Evolutionary conservation across 2,113 vertebrate species (phyloP).

Genomic region (Odobenus rosmarus): DNA sequence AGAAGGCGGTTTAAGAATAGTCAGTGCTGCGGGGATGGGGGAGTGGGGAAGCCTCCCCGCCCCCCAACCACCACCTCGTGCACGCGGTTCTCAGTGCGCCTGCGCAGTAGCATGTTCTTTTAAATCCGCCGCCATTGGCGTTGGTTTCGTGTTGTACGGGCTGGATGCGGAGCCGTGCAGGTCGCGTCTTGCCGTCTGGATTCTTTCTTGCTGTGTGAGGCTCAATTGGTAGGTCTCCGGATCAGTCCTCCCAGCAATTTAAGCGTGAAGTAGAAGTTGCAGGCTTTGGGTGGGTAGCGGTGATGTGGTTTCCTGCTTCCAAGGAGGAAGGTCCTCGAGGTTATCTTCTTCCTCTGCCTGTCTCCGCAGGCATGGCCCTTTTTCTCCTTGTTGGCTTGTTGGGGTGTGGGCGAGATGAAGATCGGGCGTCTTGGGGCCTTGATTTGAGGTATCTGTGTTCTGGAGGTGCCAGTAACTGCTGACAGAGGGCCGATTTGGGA

Average conservation of each 20-base stretch:
- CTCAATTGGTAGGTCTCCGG: not conserved
- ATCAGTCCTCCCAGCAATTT: not conserved
- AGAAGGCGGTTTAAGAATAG: not conserved
- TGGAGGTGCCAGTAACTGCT: not conserved
- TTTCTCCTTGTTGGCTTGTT: not conserved
- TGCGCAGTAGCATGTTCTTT: not conserved
- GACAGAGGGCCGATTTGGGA: too few species aligned
- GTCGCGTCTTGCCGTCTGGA: not conserved
- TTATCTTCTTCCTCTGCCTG: not conserved
- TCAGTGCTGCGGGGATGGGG: not conserved
- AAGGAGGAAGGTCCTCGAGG: not conserved
- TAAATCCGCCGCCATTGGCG: too few species aligned
- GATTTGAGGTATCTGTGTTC: not conserved
- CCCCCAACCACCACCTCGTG: fast-evolving
- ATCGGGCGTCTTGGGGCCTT: not conserved
- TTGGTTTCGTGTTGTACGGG: not conserved
- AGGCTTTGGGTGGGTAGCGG: not conserved
- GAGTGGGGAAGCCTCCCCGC: not conserved
- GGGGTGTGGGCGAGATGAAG: not conserved
- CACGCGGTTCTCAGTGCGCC: fast-evolving
- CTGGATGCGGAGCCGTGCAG: not conserved
- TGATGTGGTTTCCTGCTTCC: not conserved
- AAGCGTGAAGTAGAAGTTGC: not conserved
- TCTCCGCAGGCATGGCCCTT: not conserved
- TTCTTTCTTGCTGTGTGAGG: not conserved